These are phyloP conservation scores for Nerophis lumbriciformis DNA, from an alignment of 2,113 vertebrate species.

Conservation along the genomic window DNA sequence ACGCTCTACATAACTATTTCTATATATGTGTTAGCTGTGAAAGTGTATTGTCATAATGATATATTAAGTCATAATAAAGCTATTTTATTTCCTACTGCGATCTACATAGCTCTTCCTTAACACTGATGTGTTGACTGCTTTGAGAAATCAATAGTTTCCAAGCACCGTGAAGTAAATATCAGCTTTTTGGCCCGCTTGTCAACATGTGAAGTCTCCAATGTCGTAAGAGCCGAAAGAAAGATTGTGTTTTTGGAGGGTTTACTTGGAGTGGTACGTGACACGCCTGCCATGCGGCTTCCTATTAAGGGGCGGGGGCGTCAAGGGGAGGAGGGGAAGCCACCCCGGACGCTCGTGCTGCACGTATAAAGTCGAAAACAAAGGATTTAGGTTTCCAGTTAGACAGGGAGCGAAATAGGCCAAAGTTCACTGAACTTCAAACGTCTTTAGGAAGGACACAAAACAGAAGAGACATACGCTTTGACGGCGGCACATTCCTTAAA, in stretches of 20 bases:
- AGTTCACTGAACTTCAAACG: slow-evolving; percentile 44
- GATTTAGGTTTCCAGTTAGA: slow-evolving; percentile 57
- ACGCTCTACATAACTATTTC: no score
- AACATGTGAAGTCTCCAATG: slow-evolving; percentile 10
- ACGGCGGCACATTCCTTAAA: neutral
- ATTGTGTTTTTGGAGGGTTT: slow-evolving; percentile 18
- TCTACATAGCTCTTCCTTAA: no score
- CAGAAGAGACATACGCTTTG: slow-evolving; percentile 10
- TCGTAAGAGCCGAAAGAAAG: slow-evolving; percentile 6
- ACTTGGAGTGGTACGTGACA: slow-evolving; percentile 46
- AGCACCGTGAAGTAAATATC: neutral
- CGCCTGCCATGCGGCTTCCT: slow-evolving; percentile 24
- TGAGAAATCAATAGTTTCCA: no score
- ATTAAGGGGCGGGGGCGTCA: slow-evolving; percentile 14
- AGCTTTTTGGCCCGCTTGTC: slow-evolving; percentile 3
- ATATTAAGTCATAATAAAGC: no score
- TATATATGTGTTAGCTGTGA: no score
- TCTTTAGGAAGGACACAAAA: slow-evolving; percentile 33
- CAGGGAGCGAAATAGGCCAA: slow-evolving; percentile 46
- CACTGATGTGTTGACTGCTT: no score
- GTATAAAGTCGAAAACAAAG: slow-evolving; percentile 54
- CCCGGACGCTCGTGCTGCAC: slow-evolving; percentile 14
- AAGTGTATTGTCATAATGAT: no score
- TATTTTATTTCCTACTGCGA: no score
- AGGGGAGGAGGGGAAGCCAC: slow-evolving; percentile 15